These are phyloP conservation scores for Merluccius polli DNA, from an alignment of 2,797 vertebrate genomes.

Conservation along the genomic window DNA sequence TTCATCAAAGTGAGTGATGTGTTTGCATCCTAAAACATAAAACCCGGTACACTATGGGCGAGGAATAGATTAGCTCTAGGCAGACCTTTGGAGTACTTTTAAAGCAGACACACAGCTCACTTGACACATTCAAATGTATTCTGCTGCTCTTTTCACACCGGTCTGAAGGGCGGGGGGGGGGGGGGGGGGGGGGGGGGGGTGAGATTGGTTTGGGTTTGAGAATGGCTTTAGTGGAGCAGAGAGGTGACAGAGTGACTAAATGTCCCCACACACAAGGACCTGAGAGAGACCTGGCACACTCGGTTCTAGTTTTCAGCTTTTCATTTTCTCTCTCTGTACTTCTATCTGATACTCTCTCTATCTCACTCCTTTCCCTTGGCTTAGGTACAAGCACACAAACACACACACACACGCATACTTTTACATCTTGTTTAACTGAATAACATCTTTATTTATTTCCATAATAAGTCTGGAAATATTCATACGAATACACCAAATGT, in stretches of 20 bases:
- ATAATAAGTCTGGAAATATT: too few relatives aligned
- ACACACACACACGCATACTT: not conserved
- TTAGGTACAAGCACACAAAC: not conserved
- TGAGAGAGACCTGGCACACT: constrained; percentile 13
- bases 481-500: too few relatives aligned
- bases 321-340: not conserved
- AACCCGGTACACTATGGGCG: not conserved
- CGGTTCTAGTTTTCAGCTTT: constrained; percentile 2
- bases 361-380: not conserved
- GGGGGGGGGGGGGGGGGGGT: not conserved
- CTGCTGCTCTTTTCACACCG: not conserved
- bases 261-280: constrained; percentile 13
- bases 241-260: constrained; percentile 4
- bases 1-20: not conserved
- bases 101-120: not conserved
- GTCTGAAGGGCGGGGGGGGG: not conserved
- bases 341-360: not conserved
- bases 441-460: too few relatives aligned
- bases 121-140: constrained; percentile 15
- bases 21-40: not conserved
- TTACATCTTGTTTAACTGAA: too few relatives aligned
- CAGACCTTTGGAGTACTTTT: not conserved
- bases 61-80: not conserved
- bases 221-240: constrained; percentile 9
- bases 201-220: not conserved